Conservation (phyloP, 37 sponge, comb jelly and placozoan genomes). For the Beroe forskalii region DNA sequence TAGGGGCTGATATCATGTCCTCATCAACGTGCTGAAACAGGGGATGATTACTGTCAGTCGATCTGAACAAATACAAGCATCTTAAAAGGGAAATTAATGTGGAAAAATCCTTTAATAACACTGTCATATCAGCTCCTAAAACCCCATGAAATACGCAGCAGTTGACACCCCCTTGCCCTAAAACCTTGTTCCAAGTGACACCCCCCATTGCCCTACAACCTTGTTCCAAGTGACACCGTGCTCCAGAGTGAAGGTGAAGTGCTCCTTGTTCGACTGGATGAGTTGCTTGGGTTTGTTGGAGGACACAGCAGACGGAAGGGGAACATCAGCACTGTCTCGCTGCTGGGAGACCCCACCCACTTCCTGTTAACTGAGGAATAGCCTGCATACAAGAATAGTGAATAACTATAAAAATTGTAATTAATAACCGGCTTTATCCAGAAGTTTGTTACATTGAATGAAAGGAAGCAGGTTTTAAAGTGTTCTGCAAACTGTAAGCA, state of each 20-base stretch:
- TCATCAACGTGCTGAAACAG: constrained; percentile 38
- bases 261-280: constrained; percentile 32
- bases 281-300: constrained; percentile 49
- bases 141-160: no score
- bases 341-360: constrained; percentile 63
- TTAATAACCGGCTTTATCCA: no score
- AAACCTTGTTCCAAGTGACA: constrained; percentile 59
- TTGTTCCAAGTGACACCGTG: constrained; percentile 61
- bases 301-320: constrained; percentile 28
- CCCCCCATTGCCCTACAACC: no score
- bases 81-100: neutral
- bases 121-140: no score
- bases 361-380: constrained; percentile 28
- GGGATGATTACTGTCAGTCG: neutral
- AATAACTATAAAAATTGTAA: no score
- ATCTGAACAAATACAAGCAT: neutral
- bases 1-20: constrained; percentile 48
- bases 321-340: constrained; percentile 43
- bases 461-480: no score
- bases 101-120: no score
- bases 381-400: no score
- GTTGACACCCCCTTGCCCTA: no score
- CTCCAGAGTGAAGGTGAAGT: constrained; percentile 63
- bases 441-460: no score
- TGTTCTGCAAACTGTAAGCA: no score